phyloP scores from a whole-genome alignment of 2,113 vertebrate genomes.

The Numida meleagris region DNA sequence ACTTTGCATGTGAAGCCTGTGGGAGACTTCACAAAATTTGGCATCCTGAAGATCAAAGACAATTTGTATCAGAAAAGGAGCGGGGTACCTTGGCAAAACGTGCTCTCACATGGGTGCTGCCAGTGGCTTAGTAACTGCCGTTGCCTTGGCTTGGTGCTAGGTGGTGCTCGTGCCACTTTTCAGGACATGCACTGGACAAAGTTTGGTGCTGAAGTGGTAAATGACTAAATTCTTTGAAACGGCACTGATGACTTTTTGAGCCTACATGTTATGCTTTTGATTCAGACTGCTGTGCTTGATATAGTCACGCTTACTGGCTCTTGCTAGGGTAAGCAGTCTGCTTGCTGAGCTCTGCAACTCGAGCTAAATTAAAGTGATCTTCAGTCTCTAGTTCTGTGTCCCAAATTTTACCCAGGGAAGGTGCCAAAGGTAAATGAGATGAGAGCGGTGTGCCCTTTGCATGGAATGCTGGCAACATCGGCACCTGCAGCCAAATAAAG shows the following conservation, averaged over 20 bases:
- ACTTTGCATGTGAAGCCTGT: background rate
- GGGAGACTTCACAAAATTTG: background rate
- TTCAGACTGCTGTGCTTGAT: background rate
- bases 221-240: background rate
- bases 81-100: background rate
- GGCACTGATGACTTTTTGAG: background rate
- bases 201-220: background rate
- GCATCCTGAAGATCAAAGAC: background rate
- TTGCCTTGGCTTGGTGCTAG: background rate
- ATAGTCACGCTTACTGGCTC: background rate
- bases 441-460: background rate
- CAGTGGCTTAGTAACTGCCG: background rate
- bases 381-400: background rate
- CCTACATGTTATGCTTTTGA: background rate
- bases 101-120: background rate
- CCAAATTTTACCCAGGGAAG: background rate
- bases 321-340: background rate
- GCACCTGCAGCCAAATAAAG: background rate
- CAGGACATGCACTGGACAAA: fast-evolving
- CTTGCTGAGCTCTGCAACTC: background rate
- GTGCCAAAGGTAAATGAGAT: background rate
- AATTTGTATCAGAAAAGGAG: background rate
- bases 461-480: background rate
- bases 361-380: background rate
- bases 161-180: background rate